These are phyloP conservation scores for Chirona hameri DNA, from an alignment of 2,888 invertebrate genomes.

Conservation along the genomic window DNA sequence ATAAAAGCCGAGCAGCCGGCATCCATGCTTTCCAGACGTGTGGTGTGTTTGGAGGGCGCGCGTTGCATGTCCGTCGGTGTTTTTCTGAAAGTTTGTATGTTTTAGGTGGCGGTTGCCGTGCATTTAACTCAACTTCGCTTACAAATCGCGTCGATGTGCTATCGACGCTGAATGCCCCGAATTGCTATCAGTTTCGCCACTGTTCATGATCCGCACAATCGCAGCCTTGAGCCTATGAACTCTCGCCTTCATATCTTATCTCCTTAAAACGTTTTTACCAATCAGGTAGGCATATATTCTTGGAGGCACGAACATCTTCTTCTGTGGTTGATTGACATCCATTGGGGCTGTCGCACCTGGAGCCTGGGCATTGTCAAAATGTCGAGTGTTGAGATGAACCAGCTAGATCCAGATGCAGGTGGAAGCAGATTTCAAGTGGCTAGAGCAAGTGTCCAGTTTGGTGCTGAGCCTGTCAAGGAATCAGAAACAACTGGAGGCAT, in stretches of 20 bases:
- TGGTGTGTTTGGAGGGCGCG: no score
- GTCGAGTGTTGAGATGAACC: not conserved
- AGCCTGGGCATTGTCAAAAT: not conserved
- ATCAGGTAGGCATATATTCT: not conserved
- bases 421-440: slow-evolving; percentile 6
- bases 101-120: no score
- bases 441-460: not conserved
- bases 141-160: no score
- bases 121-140: no score
- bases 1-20: no score
- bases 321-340: not conserved
- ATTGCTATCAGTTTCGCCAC: not conserved
- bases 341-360: not conserved
- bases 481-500: not conserved
- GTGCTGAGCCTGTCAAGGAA: not conserved
- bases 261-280: not conserved
- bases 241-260: not conserved
- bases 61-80: no score
- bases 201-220: not conserved
- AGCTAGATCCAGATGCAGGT: not conserved
- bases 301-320: not conserved
- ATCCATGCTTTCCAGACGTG: no score
- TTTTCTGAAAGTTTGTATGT: no score
- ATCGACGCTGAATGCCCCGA: not conserved
- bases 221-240: not conserved